These are phyloP conservation scores for Anguilla anguilla DNA, from an alignment of 2,797 vertebrate genomes.

Conservation along the genomic window DNA sequence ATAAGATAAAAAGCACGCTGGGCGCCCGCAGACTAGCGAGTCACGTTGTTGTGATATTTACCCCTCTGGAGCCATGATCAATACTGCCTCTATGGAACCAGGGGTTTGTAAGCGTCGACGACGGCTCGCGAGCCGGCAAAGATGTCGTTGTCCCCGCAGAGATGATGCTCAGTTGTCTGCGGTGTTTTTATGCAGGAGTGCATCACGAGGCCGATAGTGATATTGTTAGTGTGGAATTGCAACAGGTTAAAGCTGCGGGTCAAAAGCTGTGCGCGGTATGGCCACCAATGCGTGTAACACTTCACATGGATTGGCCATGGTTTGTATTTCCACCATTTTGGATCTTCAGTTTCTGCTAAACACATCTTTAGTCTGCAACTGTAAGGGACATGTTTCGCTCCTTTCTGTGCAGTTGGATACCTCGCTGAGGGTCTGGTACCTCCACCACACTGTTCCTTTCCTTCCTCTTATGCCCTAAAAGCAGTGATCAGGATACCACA, in stretches of 20 bases:
- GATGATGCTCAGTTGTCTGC: neutral
- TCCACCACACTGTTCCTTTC: neutral
- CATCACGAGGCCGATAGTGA: neutral
- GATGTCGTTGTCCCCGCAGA: neutral
- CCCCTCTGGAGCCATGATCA: constrained; percentile 7
- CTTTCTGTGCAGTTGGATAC: neutral
- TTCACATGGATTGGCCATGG: neutral
- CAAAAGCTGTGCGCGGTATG: neutral
- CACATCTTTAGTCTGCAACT: neutral
- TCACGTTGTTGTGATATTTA: constrained; percentile 8
- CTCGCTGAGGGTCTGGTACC: neutral
- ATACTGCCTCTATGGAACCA: neutral
- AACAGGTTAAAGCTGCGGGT: neutral
- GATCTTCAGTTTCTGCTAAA: neutral
- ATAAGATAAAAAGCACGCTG: constrained; percentile 15
- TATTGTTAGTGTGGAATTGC: neutral
- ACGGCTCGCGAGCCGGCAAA: neutral
- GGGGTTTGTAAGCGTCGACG: neutral
- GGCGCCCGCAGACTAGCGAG: neutral
- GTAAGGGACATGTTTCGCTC: neutral
- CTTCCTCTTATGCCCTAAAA: neutral
- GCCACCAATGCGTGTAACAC: neutral
- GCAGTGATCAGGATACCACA: neutral
- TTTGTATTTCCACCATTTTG: neutral
- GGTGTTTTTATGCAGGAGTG: neutral